Evolutionary conservation across 2,888 invertebrate species (phyloP).

Genomic region (Phlogophora meticulosa): DNA sequence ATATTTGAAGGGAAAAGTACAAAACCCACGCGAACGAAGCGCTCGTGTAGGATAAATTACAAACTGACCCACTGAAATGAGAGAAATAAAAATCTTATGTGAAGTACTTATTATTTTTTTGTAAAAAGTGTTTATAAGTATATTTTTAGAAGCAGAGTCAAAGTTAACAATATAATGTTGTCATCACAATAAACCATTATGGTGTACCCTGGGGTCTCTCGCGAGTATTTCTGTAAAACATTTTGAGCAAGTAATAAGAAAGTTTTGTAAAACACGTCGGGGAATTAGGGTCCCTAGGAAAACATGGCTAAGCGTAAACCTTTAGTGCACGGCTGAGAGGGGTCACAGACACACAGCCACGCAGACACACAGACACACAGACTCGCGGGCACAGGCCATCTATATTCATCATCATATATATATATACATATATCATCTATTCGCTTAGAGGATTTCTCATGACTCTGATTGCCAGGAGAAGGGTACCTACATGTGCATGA

Average conservation of each 20-base stretch:
- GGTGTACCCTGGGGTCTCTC: neutral
- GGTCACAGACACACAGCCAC: neutral
- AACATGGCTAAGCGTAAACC: conserved; percentile 19
- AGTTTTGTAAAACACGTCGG: conserved; percentile 27
- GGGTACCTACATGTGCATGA: conserved; percentile 5
- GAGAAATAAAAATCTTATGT: too few species aligned
- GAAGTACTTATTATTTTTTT: too few species aligned
- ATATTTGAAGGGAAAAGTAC: too few species aligned
- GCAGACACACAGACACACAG: neutral
- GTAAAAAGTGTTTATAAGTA: neutral
- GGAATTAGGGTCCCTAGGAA: conserved; percentile 11
- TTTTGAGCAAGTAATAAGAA: conserved; percentile 20
- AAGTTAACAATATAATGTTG: conserved; percentile 17
- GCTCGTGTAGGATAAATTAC: too few species aligned
- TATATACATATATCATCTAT: too few species aligned
- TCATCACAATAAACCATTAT: conserved; percentile 17
- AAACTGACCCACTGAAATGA: too few species aligned
- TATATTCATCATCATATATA: too few species aligned
- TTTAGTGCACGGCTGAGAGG: neutral
- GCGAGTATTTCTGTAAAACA: conserved; percentile 23
- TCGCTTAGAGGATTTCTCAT: neutral
- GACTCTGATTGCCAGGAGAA: neutral
- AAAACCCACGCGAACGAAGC: too few species aligned
- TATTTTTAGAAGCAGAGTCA: neutral
- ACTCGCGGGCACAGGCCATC: too few species aligned